Conservation (phyloP, 1,140 invertebrate species). For the Aphaenogaster ashmeadi region DNA sequence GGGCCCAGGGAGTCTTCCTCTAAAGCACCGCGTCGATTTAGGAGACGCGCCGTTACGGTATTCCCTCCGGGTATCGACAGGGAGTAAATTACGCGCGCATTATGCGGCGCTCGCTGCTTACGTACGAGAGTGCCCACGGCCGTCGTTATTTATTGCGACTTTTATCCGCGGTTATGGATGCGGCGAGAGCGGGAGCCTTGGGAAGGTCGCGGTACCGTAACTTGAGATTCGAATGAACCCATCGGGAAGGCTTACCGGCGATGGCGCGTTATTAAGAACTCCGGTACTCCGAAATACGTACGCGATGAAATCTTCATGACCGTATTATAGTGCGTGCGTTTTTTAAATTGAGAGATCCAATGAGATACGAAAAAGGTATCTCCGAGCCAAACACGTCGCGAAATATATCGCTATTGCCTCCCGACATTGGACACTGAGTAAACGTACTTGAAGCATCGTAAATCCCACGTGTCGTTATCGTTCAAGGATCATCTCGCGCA, state of each 20-base stretch:
- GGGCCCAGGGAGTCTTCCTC: conserved; percentile 34
- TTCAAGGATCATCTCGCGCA: conserved; percentile 7
- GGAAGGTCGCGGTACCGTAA: conserved; percentile 39
- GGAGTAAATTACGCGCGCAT: conserved; percentile 72
- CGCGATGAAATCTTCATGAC: neutral
- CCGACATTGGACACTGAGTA: neutral
- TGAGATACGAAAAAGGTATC: neutral
- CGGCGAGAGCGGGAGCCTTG: neutral
- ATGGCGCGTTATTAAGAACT: conserved; percentile 21
- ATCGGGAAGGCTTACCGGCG: neutral
- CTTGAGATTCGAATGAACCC: conserved; percentile 23
- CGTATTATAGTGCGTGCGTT: neutral
- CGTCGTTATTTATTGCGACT: conserved; percentile 69
- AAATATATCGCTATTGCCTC: neutral
- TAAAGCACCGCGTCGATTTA: conserved; percentile 64
- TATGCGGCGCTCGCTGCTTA: conserved; percentile 60
- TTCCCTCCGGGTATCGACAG: conserved; percentile 54
- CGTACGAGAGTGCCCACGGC: conserved; percentile 15
- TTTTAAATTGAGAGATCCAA: conserved; percentile 4
- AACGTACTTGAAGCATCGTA: neutral
- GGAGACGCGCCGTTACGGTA: conserved; percentile 46
- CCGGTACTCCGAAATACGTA: neutral
- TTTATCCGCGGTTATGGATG: conserved; percentile 64
- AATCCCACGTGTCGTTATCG: neutral
- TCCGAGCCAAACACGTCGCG: neutral